Base-by-base conservation (phyloP, 2,797 vertebrate species). In the Tangara arthus region DNA sequence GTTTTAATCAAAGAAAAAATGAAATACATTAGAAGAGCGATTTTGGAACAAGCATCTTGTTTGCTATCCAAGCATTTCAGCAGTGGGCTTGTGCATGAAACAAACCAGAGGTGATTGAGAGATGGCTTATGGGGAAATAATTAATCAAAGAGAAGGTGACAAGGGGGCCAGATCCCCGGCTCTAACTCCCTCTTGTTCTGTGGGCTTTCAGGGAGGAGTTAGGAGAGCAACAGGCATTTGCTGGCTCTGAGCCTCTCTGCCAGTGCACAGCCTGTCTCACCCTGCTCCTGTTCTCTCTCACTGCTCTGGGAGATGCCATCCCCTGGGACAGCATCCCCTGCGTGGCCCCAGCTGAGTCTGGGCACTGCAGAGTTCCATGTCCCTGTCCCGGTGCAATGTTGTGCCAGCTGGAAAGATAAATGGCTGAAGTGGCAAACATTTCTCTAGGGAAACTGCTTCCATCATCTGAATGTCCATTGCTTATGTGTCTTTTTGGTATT, bases 1-100 rank as follows among this genome's bases (percentile, higher is more conserved):
- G 41, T 35, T 82, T 82, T 60, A 79, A 76, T 89, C 23, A 86
- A 70, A 85, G 28, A 9, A 76, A 91, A 81, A 86, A 71, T 24
- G 17, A 87, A 83, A 81, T 52, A 14, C 5, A 19, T 76, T 86
- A 32, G 39, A 78, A 75, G 71, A 79, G 46, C 28, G 4, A 44
- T 92, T 88, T 88, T 90, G 80, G 65, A 94, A 27, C n/a, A 37
- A 71, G 35, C 39, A 64, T 53, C 50, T 83, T 1, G 0, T 84
- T 83, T 88, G 37, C 78, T 66, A 6, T 46, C 10, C 66, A 42
- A 12, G 6, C 52, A 39, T 82, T 90, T 89, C 63, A 73, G 47
- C 55, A 21, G 44, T 66, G 47, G 41, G 9, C 12, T 87, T 56
- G 16, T n/a, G 16, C 42, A 24, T 68, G 68, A 57, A 77, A 57